These are phyloP conservation scores for Brevimyrus niger DNA, from an alignment of 2,113 vertebrate species.

Conservation along the genomic window DNA sequence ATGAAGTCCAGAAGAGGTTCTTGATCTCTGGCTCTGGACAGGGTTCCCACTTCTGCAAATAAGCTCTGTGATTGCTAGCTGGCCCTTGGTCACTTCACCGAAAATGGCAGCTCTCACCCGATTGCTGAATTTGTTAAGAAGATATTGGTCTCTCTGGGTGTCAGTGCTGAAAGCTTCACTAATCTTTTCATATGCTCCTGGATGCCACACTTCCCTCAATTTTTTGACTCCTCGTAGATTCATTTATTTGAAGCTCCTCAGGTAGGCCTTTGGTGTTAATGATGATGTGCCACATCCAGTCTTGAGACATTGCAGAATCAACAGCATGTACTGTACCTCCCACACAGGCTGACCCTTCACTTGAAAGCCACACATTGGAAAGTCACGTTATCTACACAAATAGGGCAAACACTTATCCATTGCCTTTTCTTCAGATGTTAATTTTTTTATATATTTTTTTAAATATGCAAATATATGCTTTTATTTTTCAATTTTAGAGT, in stretches of 20 bases:
- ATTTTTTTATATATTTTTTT: not conserved
- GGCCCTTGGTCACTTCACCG: not conserved
- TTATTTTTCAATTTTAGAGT: not conserved
- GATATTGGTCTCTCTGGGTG: not conserved
- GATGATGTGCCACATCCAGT: not conserved
- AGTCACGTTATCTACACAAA: not conserved
- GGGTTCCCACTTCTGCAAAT: not conserved
- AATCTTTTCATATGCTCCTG: not conserved
- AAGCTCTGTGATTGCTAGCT: not conserved
- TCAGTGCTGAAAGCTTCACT: not conserved
- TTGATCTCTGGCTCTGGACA: not conserved
- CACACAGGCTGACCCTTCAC: not conserved
- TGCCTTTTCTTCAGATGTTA: not conserved
- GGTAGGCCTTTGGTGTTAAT: not conserved
- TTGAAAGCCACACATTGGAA: not conserved
- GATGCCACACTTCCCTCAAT: not conserved
- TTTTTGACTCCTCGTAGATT: not conserved
- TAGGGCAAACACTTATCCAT: not conserved
- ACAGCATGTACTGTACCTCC: not conserved
- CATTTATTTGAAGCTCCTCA: not conserved
- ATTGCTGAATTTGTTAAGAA: not conserved
- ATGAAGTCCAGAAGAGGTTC: not conserved
- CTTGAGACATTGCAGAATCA: not conserved
- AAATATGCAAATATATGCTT: not conserved
- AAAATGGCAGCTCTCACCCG: not conserved